Conservation (phyloP, 2,113 vertebrate genomes). For the Peromyscus polionotus region DNA sequence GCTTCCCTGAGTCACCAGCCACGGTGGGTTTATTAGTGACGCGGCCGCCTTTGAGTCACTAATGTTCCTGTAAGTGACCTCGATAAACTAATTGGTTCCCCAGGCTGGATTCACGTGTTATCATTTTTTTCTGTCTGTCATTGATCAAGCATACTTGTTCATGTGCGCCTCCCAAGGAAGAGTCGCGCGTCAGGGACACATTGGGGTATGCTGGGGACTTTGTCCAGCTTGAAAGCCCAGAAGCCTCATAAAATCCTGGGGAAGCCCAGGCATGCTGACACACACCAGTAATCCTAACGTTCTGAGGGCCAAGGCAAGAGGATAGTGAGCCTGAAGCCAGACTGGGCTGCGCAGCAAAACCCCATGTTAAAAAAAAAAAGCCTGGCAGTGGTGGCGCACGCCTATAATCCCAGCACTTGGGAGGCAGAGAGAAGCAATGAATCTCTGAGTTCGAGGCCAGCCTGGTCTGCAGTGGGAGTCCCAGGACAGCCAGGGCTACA, state of each 20-base stretch:
- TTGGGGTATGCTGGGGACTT: not conserved
- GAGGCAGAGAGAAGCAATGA: not conserved
- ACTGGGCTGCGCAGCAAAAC: not conserved
- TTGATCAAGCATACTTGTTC: not conserved
- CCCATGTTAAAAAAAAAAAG: not conserved
- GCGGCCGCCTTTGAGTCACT: not conserved
- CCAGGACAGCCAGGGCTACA: not conserved
- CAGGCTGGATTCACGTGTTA: not conserved
- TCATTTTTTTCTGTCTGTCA: not conserved
- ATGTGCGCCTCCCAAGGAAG: no score
- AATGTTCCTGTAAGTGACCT: not conserved
- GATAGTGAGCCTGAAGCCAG: not conserved
- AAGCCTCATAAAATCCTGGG: not conserved
- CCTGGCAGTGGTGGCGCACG: not conserved
- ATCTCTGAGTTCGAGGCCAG: not conserved
- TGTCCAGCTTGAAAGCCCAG: not conserved
- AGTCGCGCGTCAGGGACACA: not conserved
- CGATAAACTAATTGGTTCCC: not conserved
- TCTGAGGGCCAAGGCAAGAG: not conserved
- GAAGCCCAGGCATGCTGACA: not conserved
- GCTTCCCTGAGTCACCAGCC: not conserved
- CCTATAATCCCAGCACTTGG: not conserved
- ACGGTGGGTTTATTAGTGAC: not conserved
- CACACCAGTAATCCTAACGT: not conserved
- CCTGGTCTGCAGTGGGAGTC: not conserved